Base-by-base conservation (phyloP, 2,113 vertebrate species). In the Tyrannus savana region DNA sequence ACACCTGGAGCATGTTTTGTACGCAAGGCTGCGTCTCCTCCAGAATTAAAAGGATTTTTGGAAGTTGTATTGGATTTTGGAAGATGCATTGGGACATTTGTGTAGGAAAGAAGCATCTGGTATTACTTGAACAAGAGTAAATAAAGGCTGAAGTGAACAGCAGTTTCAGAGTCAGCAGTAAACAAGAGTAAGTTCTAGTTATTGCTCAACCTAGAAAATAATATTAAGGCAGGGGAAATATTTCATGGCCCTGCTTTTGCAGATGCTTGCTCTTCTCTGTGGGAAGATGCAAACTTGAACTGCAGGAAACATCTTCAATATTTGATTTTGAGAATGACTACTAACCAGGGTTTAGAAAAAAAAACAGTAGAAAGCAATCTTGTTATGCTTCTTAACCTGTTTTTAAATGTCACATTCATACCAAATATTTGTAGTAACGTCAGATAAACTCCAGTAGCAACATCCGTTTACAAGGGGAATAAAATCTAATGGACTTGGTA, bases 351-450 rank as follows among this genome's bases (percentile, higher is more conserved):
- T 67, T 79, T 46, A 31, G 12, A 41, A 47, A 21, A 47, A 47
- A 46, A 52, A 82, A 6, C 16, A 78, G 8, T 35, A 73, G 24
- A 76, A 83, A 46, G 10, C 13, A 73, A 83, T 52, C 46, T 88
- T 50, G 19, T 56, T 88, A 55, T 33, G 72, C 47, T 67, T 23
- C 30, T 66, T 82, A 80, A 89, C 16, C 35, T 76, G 31, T 41
- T 91, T 87, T 86, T 84, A 85, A 92, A 66, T 87, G 49, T 87
- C 58, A 30, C n/a, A 14, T 77, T 95, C 12, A n/a, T 88, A 64
- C n/a, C 60, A 74, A 64, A 15, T 92, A 46, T 52, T 85, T 95
- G 33, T 85, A 37, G 27, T 64, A 62, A 39, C 50, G 56, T 89
- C 76, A 62, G 50, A 42, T 74, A 67, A 73, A 44, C 63, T 90